These are phyloP conservation scores for Euglossa dilemma DNA, from an alignment of 1,140 invertebrate genomes.

Conservation along the genomic window DNA sequence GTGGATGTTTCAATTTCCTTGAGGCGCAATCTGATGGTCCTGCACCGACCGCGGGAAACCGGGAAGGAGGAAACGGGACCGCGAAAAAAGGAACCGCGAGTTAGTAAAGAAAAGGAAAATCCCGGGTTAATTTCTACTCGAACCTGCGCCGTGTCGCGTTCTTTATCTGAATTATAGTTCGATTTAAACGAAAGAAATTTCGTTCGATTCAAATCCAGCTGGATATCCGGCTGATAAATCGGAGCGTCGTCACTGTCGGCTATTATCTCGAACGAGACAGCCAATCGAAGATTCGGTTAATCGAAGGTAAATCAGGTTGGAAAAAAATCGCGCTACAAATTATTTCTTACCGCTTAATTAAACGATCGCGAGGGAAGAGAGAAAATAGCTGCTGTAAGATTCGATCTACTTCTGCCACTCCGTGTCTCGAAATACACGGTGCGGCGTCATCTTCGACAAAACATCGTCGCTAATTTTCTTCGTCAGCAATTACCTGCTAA, in stretches of 20 bases:
- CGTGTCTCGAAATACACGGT: no score
- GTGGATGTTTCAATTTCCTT: slow-evolving; percentile 83
- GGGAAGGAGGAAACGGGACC: slow-evolving; percentile 31
- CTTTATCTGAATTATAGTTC: neutral
- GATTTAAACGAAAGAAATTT: neutral
- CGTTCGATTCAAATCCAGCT: neutral
- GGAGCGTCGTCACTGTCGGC: neutral
- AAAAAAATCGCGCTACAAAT: no score
- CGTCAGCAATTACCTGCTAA: slow-evolving; percentile 39
- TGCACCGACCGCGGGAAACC: slow-evolving; percentile 61
- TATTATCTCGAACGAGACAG: no score
- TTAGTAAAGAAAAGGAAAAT: slow-evolving; percentile 34
- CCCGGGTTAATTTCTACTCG: slow-evolving; percentile 59
- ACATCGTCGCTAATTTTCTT: slow-evolving; percentile 36
- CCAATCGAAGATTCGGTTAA: no score
- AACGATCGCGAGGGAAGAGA: no score
- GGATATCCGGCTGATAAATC: neutral
- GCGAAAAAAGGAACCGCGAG: slow-evolving; percentile 32
- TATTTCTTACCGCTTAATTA: no score
- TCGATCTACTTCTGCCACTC: no score
- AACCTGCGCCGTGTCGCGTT: neutral
- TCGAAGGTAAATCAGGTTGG: no score
- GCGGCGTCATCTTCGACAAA: neutral
- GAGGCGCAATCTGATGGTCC: slow-evolving; percentile 79
- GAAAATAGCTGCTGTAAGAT: no score